A percentile compares a stretch with the other conserved stretches of the same genome.
These are phyloP conservation scores for Cinclus mexicanus DNA, from an alignment of 2,113 vertebrate species.

Conservation along the genomic window DNA sequence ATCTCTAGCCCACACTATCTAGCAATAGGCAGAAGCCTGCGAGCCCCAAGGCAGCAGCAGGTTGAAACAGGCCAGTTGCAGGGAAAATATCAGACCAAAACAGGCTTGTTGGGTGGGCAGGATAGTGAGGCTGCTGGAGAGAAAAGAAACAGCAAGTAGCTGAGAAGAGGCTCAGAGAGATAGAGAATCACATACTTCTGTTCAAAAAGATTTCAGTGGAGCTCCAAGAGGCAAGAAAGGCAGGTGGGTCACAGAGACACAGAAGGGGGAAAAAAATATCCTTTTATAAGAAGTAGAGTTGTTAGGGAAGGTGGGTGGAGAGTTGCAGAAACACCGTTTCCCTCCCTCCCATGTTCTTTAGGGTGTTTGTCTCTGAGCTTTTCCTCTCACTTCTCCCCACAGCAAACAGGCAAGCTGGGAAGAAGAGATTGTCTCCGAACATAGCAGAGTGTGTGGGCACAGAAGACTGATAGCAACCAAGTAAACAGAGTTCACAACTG, in stretches of 20 bases:
- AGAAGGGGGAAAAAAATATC: neutral
- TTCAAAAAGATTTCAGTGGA: neutral
- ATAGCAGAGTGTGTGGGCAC: neutral
- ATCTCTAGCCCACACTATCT: neutral
- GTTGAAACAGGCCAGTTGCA: conserved; percentile 21
- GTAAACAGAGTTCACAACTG: neutral
- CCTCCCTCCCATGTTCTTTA: neutral
- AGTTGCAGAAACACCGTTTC: neutral
- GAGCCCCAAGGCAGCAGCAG: conserved; percentile 8
- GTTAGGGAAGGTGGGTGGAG: neutral
- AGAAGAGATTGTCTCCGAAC: conserved; percentile 22
- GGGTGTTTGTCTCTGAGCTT: conserved; percentile 5
- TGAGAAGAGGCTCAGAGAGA: neutral
- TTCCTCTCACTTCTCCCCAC: neutral
- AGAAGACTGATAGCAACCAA: neutral
- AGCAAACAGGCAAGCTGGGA: conserved; percentile 35
- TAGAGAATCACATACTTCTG: neutral
- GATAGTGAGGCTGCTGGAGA: neutral
- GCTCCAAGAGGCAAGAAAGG: neutral
- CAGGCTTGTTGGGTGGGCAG: conserved; percentile 20
- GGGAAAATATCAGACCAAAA: conserved; percentile 25
- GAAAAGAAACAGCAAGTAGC: neutral
- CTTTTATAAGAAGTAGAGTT: neutral
- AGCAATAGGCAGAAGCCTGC: neutral
- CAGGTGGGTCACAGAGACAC: neutral